phyloP scores from a whole-genome alignment of 2,888 invertebrate species.

The Smittia aterrima region DNA sequence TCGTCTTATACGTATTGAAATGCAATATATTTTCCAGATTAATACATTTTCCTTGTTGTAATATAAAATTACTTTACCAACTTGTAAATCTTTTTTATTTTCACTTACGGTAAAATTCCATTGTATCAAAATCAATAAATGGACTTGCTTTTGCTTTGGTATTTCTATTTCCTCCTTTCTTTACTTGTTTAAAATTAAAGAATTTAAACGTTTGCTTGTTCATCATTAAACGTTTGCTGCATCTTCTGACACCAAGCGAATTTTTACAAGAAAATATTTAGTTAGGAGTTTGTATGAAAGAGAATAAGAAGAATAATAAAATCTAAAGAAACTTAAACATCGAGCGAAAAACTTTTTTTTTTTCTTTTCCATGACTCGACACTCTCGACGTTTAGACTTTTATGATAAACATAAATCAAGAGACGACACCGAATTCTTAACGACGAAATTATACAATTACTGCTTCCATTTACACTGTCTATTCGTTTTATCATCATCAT shows the following conservation, averaged over 20 bases:
- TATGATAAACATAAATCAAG: neutral
- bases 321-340: neutral
- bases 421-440: neutral
- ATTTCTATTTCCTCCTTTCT: conserved; percentile 11
- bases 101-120: conserved; percentile 18
- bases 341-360: neutral
- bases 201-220: neutral
- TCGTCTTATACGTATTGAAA: conserved; percentile 22
- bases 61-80: conserved; percentile 19
- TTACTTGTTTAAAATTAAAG: neutral
- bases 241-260: neutral
- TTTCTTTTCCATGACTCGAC: neutral
- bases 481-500: neutral
- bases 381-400: neutral
- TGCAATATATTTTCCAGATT: conserved; percentile 27
- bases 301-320: neutral
- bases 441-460: neutral
- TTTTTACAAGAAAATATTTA: conserved; percentile 1
- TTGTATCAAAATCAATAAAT: conserved; percentile 27
- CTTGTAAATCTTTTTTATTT: neutral
- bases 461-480: conserved; percentile 1
- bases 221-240: neutral
- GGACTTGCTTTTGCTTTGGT: conserved; percentile 24
- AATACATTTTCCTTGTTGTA: conserved; percentile 24
- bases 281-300: too few relatives aligned